Evolutionary conservation across 2,888 invertebrate genomes (phyloP).

Genomic region (Hedya salicella): DNA sequence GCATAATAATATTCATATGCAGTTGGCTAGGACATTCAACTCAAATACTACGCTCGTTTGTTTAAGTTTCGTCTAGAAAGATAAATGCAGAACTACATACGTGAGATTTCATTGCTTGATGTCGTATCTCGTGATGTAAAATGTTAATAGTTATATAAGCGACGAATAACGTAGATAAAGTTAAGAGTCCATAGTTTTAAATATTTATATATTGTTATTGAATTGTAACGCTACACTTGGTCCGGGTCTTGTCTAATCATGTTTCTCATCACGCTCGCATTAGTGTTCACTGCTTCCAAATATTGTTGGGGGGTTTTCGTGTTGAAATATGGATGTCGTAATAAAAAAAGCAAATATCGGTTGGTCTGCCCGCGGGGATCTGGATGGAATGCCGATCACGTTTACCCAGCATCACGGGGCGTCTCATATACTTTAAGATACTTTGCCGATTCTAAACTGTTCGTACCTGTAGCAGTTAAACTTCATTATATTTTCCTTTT

Average conservation of each 20-base stretch:
- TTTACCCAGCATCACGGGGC: constrained; percentile 59
- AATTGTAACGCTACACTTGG: constrained; percentile 50
- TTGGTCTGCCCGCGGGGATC: constrained; percentile 65
- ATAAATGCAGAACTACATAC: too few relatives aligned
- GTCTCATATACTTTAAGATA: constrained; percentile 59
- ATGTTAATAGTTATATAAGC: too few relatives aligned
- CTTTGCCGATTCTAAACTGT: constrained; percentile 59
- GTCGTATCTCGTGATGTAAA: too few relatives aligned
- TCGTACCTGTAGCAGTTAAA: constrained; percentile 59
- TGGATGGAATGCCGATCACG: constrained; percentile 70
- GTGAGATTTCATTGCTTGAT: too few relatives aligned
- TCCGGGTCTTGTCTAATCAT: constrained; percentile 57
- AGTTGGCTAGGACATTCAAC: too few relatives aligned
- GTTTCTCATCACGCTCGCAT: constrained; percentile 77
- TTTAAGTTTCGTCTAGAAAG: too few relatives aligned
- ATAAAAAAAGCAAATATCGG: constrained; percentile 78
- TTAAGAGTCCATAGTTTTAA: too few relatives aligned
- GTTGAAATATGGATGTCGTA: constrained; percentile 81
- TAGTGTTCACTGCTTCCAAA: constrained; percentile 75
- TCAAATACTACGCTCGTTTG: too few relatives aligned
- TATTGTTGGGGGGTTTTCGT: constrained; percentile 75
- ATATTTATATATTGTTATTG: not conserved
- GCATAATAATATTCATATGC: too few relatives aligned
- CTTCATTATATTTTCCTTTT: constrained; percentile 55
- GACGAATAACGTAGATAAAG: too few relatives aligned